Conservation (phyloP, 2,797 vertebrate genomes). For the Phalloptychus januarius region DNA sequence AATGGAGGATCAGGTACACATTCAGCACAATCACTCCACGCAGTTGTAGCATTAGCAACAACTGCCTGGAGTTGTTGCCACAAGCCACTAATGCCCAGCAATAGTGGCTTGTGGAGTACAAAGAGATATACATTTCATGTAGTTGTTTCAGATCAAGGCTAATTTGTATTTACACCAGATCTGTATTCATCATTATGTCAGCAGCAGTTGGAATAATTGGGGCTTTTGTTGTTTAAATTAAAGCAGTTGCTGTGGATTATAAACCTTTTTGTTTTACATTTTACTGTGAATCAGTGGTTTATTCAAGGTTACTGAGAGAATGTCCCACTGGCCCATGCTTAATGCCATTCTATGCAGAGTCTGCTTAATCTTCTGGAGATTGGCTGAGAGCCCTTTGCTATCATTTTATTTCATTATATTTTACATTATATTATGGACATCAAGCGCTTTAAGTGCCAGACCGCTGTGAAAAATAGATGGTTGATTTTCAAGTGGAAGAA, state of each 20-base stretch:
- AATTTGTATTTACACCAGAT: too few species aligned
- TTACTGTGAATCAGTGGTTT: background rate
- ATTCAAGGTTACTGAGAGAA: background rate
- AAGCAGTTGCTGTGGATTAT: background rate
- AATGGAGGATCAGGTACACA: too few species aligned
- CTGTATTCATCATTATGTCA: background rate
- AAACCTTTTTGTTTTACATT: background rate
- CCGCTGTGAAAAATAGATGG: background rate
- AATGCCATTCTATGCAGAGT: slow-evolving; percentile 3
- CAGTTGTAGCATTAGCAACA: too few species aligned
- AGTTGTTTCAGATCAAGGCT: too few species aligned
- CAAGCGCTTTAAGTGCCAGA: background rate
- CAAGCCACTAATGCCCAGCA: too few species aligned
- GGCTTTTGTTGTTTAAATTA: background rate
- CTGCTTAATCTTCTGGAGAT: slow-evolving; percentile 1
- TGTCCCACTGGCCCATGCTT: background rate
- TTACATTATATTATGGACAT: background rate
- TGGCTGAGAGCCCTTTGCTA: slow-evolving; percentile 5
- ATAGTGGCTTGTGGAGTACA: too few species aligned
- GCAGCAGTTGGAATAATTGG: background rate
- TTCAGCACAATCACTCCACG: too few species aligned
- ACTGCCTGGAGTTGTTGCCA: too few species aligned
- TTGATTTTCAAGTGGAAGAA: background rate
- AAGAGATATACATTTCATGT: too few species aligned
- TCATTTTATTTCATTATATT: slow-evolving; percentile 12